phyloP scores from a whole-genome alignment of 2,888 invertebrate species.

The Agelastica alni region DNA sequence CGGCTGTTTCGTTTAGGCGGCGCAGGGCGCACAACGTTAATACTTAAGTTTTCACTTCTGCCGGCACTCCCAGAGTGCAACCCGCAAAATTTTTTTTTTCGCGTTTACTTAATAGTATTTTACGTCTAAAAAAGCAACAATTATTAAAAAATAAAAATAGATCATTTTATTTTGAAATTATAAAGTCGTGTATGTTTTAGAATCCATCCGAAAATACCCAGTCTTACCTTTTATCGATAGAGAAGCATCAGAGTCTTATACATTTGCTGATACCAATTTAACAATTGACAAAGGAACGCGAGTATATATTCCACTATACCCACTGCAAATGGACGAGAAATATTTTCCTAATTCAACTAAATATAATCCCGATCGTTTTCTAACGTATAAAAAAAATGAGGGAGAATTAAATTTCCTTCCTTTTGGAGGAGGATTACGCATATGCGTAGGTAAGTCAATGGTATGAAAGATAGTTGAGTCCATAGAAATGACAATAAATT shows the following conservation, averaged over 20 bases:
- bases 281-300: slow-evolving; percentile 39
- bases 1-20: no score
- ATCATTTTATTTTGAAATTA: no score
- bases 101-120: no score
- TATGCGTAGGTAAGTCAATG: background rate
- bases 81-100: no score
- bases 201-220: slow-evolving; percentile 24
- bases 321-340: slow-evolving; percentile 23
- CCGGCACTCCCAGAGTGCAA: no score
- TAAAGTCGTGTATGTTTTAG: no score
- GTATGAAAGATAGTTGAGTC: no score
- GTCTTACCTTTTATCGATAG: slow-evolving; percentile 25
- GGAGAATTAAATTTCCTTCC: background rate
- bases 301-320: slow-evolving; percentile 20
- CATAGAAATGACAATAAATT: no score
- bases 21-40: no score
- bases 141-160: no score
- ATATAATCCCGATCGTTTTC: slow-evolving; percentile 37
- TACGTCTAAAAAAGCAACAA: no score
- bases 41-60: no score
- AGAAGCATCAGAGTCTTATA: slow-evolving; percentile 43
- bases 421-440: background rate
- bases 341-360: slow-evolving; percentile 32
- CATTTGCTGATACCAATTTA: slow-evolving; percentile 40
- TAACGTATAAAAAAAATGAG: background rate